Evolutionary conservation across 2,797 vertebrate species (phyloP), one percentile per base, ranked within the genome.

Genomic region (Remorina albescens): DNA sequence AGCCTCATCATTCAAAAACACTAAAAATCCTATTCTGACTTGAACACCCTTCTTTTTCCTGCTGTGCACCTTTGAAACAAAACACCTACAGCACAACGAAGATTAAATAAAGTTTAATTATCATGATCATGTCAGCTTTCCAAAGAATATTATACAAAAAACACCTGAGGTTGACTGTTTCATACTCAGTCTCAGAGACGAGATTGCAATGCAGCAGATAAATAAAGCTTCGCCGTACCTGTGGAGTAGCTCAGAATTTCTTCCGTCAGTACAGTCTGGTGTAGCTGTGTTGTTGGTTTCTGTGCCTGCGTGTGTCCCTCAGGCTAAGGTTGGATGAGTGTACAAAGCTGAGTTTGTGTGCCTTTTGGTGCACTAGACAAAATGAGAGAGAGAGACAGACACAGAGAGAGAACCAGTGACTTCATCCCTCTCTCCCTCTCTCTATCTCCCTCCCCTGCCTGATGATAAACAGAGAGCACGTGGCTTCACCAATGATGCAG

Each of bases 381-480:
- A 90, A 72, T 57, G 81, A 83, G 78, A 84, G 81, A 73, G 71
- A 72, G 69, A 58, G 37, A 60, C 73, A n/a, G n/a, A n/a, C n/a
- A n/a, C n/a, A n/a, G n/a, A n/a, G n/a, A n/a, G n/a, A 65, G 77
- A 30, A 2, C 41, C 44, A 63, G 71, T 61, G 65, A 63, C 30
- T 16, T n/a, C 47, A 28, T 51, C 69, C 56, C 44, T 64, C 72
- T 65, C 42, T 63, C n/a, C n/a, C 76, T 50, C 30, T 59, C 61
- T 62, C 64, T 41, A 25, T 47, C 86, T 76, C 86, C 84, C 86
- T 82, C 84, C 89, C 86, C 82, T 78, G 74, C 83, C 84, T 82
- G 83, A 82, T 91, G 89, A 95, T 95, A 95, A 95, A 95, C 93
- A 94, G 76, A 90, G 86, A 94, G 86, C 93, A 93, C 91, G 93